Evolutionary conservation across 1,140 invertebrate genomes (phyloP).

Genomic region (Lordiphosa mommai): DNA sequence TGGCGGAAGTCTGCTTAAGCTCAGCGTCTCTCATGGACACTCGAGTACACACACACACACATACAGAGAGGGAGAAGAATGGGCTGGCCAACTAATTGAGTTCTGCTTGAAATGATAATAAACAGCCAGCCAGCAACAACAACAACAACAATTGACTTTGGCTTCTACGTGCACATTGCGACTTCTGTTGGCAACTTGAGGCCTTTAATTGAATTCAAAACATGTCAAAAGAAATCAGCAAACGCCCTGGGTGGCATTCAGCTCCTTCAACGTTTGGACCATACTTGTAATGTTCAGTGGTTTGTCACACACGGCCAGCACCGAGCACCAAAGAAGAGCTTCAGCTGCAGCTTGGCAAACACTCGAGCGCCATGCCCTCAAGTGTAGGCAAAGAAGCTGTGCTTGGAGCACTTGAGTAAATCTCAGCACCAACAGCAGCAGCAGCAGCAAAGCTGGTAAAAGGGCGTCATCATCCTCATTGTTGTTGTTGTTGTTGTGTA

Average conservation of each 20-base stretch:
- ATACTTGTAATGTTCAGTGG: conserved; percentile 5
- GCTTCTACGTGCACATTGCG: conserved; percentile 17
- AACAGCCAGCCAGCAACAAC: conserved; percentile 36
- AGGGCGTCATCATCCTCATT: conserved; percentile 50
- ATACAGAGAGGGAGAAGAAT: neutral
- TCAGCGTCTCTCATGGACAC: conserved; percentile 28
- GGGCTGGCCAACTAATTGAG: conserved; percentile 61
- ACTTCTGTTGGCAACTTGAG: conserved; percentile 29
- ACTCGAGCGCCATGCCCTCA: conserved; percentile 39
- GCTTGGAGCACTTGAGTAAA: conserved; percentile 47
- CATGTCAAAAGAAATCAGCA: conserved; percentile 69
- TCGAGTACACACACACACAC: conserved; percentile 9
- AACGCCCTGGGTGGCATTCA: conserved; percentile 55
- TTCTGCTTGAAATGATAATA: conserved; percentile 68
- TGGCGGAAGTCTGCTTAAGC: conserved; percentile 78
- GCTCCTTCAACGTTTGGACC: neutral
- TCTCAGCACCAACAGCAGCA: conserved; percentile 6
- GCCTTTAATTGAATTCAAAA: conserved; percentile 72
- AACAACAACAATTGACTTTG: neutral
- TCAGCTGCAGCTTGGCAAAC: conserved; percentile 54
- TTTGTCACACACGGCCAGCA: conserved; percentile 41
- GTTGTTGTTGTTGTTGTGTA: conserved; percentile 19
- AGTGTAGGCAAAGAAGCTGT: conserved; percentile 62
- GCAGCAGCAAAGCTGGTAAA: conserved; percentile 46
- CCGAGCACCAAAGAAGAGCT: conserved; percentile 19